Conservation (phyloP, 2,113 vertebrate genomes). For the Ranitomeya imitator region DNA sequence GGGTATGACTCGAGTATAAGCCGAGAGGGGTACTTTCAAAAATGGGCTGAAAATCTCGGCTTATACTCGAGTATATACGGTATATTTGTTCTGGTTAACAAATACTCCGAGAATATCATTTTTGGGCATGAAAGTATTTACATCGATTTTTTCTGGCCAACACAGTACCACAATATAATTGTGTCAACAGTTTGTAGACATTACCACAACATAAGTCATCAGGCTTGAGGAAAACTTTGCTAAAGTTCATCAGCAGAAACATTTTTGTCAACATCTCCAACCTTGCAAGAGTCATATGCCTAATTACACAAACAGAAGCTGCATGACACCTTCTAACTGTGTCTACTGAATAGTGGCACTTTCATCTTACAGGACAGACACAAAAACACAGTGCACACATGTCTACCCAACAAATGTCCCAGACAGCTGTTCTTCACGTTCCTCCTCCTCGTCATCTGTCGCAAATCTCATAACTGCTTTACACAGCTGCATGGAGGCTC, state of each 20-base stretch:
- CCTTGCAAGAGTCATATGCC: not conserved
- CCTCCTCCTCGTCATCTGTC: not conserved
- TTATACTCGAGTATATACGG: too few relatives aligned
- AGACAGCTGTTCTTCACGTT: conserved; percentile 7
- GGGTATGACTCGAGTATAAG: too few relatives aligned
- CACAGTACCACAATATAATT: too few relatives aligned
- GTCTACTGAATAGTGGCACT: not conserved
- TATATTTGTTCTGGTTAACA: too few relatives aligned
- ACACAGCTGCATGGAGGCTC: conserved; percentile 14
- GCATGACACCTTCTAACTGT: not conserved
- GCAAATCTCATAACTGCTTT: conserved; percentile 16
- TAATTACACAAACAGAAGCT: not conserved
- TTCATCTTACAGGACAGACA: not conserved
- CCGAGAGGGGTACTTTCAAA: too few relatives aligned
- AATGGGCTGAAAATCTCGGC: too few relatives aligned
- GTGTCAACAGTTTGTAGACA: not conserved
- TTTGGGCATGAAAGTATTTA: too few relatives aligned
- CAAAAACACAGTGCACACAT: not conserved
- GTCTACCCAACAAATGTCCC: conserved; percentile 29
- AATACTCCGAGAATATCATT: too few relatives aligned
- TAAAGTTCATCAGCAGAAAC: not conserved
- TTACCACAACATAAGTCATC: not conserved
- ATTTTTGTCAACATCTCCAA: not conserved
- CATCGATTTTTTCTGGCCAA: too few relatives aligned
- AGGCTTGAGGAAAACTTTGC: not conserved